Evolutionary conservation across 2,797 vertebrate genomes (phyloP), one percentile per base, ranked within the genome.

Genomic region (Naso thynnoides): DNA sequence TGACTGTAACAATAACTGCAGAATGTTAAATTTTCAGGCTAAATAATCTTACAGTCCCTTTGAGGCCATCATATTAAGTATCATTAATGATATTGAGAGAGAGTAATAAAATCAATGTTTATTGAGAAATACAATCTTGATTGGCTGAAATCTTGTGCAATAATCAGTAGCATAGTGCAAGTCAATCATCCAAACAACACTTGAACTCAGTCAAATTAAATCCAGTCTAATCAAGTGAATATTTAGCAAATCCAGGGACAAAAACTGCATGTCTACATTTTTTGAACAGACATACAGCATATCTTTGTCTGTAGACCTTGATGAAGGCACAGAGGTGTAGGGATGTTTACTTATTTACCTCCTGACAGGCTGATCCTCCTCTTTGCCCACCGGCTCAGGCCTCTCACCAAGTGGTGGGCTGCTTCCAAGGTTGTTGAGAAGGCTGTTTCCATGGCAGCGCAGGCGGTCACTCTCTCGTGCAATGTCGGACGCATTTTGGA

Each of bases 401-500:
- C 94, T 95, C 71, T 96, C 95, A 16, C 92, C 95, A 2, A 95
- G 94, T 1, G 93, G 93, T 9, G 91, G 79, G 56, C 90, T 70
- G 0, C 74, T 94, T 82, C 91, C 78, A 52, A 95, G 91, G 3
- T 85, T 91, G 59, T 76, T 94, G 85, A 91, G 78, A 69, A 95
- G 91, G 18, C 88, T 90, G 71, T 87, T 95, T 77, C 92, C 87
- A 76, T 97, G 95, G 21, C 93, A 94, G 82, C 98, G 96, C 90
- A 98, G 91, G 54, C 98, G 96, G 89, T 99, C 97, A 15, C 93
- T 95, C 81, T 95, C 94, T 16, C 94, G 79, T 2, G 94, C 92
- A 1, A 95, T 95, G 82, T 95, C 94, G 0, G 94, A 93, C 2
- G 98, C 98, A 39, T 99, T 99, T 91, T 99, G 98, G 90, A 99